Conservation (phyloP, 2,888 invertebrate genomes). For the Oasisia sp. region DNA sequence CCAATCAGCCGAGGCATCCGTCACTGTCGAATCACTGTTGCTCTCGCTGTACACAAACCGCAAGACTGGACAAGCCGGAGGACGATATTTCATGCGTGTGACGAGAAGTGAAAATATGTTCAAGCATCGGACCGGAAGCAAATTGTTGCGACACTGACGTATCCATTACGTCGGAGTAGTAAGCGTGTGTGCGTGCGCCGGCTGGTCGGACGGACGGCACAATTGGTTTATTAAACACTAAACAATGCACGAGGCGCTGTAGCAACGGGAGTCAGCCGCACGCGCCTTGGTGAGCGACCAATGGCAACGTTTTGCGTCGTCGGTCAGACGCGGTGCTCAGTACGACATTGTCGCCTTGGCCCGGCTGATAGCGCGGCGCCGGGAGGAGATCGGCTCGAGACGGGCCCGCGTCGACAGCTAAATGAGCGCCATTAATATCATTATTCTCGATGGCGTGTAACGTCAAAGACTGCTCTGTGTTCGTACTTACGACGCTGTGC, state of each 20-base stretch:
- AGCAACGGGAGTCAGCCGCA: not conserved
- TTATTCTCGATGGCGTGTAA: not conserved
- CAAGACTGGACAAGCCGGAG: not conserved
- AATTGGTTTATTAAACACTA: constrained; percentile 3
- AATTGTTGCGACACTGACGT: not conserved
- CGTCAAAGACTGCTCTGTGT: too few relatives aligned
- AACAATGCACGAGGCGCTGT: not conserved
- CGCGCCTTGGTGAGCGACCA: not conserved
- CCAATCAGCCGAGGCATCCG: constrained; percentile 2
- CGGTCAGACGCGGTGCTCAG: not conserved
- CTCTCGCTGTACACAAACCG: not conserved
- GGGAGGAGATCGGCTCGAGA: not conserved
- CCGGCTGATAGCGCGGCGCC: not conserved
- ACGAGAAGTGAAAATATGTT: not conserved
- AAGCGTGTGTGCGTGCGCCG: too few relatives aligned
- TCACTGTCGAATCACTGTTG: not conserved
- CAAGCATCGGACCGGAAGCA: not conserved
- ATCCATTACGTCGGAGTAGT: not conserved
- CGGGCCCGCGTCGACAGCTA: not conserved
- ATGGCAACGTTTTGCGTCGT: not conserved
- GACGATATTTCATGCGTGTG: not conserved
- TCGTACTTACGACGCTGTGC: too few relatives aligned
- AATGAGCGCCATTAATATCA: not conserved
- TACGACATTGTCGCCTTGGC: not conserved
- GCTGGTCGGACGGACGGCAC: not conserved